Percentiles rank a stretch among this genome's conserved stretches.
Conservation (phyloP, 1,140 invertebrate species). For the Drosophila repletoides region DNA sequence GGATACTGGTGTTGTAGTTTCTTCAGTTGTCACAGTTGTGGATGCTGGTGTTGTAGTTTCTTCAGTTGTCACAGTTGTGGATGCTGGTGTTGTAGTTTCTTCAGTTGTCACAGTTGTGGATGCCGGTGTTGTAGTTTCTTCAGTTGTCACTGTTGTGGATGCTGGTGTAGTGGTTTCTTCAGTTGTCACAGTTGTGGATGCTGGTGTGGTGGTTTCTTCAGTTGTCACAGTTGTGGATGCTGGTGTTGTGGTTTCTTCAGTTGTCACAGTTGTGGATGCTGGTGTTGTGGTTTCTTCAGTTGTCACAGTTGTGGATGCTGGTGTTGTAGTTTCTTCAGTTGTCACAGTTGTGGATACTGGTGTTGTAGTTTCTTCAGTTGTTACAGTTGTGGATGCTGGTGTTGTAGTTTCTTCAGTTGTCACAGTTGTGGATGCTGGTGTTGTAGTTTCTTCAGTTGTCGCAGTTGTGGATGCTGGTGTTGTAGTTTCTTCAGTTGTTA, state of each 20-base stretch:
- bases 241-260: neutral
- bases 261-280: neutral
- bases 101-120: neutral
- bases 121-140: neutral
- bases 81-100: neutral
- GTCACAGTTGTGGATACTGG: too few species aligned
- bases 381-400: too few species aligned
- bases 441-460: neutral
- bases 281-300: neutral
- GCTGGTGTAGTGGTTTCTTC: neutral
- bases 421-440: neutral
- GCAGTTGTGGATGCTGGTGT: too few species aligned
- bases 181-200: neutral
- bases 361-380: neutral
- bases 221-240: neutral
- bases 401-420: neutral
- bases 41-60: neutral
- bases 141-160: neutral
- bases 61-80: neutral
- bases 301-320: neutral
- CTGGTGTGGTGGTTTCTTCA: neutral
- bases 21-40: neutral
- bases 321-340: neutral
- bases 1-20: neutral
- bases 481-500: neutral